Evolutionary conservation across 2,888 invertebrate species (phyloP), one percentile per base, ranked within the genome.

Genomic region (Anaspis maculata): DNA sequence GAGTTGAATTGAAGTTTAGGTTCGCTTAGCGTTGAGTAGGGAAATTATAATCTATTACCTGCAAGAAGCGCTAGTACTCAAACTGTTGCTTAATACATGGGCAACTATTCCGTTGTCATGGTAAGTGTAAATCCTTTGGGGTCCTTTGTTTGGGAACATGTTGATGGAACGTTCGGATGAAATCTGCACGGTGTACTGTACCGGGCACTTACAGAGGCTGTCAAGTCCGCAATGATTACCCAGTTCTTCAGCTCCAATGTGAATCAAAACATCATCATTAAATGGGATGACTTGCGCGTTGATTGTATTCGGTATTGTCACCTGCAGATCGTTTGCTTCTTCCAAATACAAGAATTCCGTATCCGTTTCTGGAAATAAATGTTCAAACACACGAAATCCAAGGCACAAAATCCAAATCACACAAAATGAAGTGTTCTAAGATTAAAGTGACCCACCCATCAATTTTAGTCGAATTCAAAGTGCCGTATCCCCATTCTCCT

Each of bases 311-410:
- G 48, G 47, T 23, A 59, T 31, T 15, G 48, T 32, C 27, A 61
- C 48, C 42, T 61, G 54, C n/a, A 62, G 28, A 15, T 50, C 49
- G 3, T 45, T 44, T 3, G 58, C 54, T 39, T 51, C 57, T 44
- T 64, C 62, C 13, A 64, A 47, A 41, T 64, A 64, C 46, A 64
- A 48, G 31, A 52, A 55, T 32, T 59, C 53, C 27, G 42, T 48
- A 13, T 59, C 53, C 30, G 60, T 37, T 33, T 43, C 62, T 63
- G 21, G 10, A 46, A 51, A 31, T 15, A 24, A 19, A 19, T 19
- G n/a, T n/a, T n/a, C n/a, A n/a, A n/a, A n/a, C n/a, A n/a, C n/a
- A n/a, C n/a, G n/a, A n/a, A n/a, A n/a, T n/a, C n/a, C n/a, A n/a
- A n/a, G n/a, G n/a, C n/a, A n/a, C n/a, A n/a, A n/a, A n/a, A n/a